A percentile compares a stretch with the other conserved stretches of the same genome.
phyloP scores from a whole-genome alignment of 2,888 invertebrate genomes.

The Drosophila nr. perissopoda region DNA sequence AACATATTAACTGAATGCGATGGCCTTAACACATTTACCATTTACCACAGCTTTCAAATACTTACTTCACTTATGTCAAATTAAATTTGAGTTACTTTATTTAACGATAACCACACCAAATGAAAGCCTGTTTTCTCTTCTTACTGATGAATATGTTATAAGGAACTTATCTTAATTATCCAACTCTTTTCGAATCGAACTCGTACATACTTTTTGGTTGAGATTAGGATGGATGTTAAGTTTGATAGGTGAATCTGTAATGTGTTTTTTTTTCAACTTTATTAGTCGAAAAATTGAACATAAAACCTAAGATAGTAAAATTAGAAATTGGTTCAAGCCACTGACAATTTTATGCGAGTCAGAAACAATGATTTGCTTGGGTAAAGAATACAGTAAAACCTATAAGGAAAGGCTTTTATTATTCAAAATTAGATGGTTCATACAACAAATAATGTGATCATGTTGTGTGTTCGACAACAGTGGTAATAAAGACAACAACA shows the following conservation, averaged over 20 bases:
- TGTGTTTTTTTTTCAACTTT: background rate
- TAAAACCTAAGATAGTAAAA: background rate
- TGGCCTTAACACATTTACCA: conserved; percentile 11
- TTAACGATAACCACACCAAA: background rate
- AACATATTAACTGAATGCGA: conserved; percentile 30
- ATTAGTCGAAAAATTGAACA: background rate
- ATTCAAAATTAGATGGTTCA: background rate
- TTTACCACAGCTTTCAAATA: conserved; percentile 4
- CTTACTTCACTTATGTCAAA: background rate
- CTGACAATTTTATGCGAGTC: background rate
- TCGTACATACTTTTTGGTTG: background rate
- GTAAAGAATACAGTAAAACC: background rate
- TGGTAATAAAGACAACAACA: background rate
- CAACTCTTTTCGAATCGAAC: background rate
- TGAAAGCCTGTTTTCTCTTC: background rate
- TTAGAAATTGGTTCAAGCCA: background rate
- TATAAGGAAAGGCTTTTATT: background rate
- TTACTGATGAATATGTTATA: background rate
- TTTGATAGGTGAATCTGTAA: background rate
- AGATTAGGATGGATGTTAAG: background rate
- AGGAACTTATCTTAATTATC: background rate
- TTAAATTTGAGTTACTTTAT: background rate
- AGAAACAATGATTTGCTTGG: background rate
- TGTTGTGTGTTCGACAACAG: background rate
- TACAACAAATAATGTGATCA: background rate